Evolutionary conservation across 2,113 vertebrate genomes (phyloP), one percentile per base, ranked within the genome.

Genomic region (Albula glossodonta): DNA sequence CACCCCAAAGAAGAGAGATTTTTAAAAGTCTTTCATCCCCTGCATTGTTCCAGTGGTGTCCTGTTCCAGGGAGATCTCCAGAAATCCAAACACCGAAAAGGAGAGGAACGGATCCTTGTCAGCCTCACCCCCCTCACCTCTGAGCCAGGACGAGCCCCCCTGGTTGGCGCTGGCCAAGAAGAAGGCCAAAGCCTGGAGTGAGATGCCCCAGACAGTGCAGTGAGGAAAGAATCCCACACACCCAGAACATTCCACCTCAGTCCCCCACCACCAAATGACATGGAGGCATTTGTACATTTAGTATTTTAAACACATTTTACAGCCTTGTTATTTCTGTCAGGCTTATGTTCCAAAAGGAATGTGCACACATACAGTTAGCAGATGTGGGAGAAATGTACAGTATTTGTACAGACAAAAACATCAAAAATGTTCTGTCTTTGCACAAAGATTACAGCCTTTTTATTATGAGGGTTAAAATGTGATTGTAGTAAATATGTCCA

Each of bases 151-250:
- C 0, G 97, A 98, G 89, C 97, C 97, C 0, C 96, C 96, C 0
- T 99, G 97, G 97, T 95, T 99, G 87, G 97, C 96, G 0, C 86
- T 99, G 91, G 97, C 98, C 90, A 98, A 98, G 95, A 97, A 99
- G 92, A 99, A 99, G 92, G 95, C 97, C 90, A 96, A 98, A 93
- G 97, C 97, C 7, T 99, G 98, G 97, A 98, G 96, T 53, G 96
- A 97, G 86, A 97, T 97, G 94, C 93, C 96, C 6, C 96, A 98
- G 89, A 95, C 93, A 0, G 96, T 97, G 53, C 95, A 98, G 91
- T 96, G 92, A 94, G 22, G 0, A 70, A n/a, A 70, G 63, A n/a
- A 5, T n/a, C 6, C 63, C 63, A 17, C 13, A 70, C 5, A 70
- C 1, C 57, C 63, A n/a, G 19, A 70, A 70, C 63, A 70, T 70